Conservation (phyloP, 2,888 invertebrate species). For the Yponomeuta plumbellus region DNA sequence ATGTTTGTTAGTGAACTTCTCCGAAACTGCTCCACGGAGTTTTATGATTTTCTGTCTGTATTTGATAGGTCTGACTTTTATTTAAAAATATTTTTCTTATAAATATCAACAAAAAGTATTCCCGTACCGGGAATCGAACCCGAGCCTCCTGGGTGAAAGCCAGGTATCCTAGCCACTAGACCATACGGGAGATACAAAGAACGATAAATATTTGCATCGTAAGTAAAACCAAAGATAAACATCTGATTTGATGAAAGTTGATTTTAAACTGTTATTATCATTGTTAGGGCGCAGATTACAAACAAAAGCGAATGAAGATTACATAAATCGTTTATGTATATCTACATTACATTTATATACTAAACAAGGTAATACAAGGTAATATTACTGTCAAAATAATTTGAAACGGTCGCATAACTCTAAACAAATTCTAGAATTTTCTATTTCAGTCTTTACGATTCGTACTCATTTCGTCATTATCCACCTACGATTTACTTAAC, state of each 20-base stretch:
- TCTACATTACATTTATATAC: too few species aligned
- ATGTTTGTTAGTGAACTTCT: too few species aligned
- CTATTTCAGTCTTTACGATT: not conserved
- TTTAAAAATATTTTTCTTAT: too few species aligned
- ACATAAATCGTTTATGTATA: too few species aligned
- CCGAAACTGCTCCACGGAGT: too few species aligned
- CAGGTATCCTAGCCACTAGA: constrained; percentile 85
- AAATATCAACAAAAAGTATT: constrained; percentile 33
- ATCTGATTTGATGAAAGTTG: not conserved
- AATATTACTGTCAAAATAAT: not conserved
- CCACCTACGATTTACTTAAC: not conserved
- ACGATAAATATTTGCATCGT: not conserved
- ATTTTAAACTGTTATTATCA: not conserved
- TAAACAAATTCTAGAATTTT: too few species aligned
- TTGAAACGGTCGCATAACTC: too few species aligned
- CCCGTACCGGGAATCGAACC: constrained; percentile 85
- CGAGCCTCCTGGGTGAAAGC: constrained; percentile 85
- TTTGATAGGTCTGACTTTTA: too few species aligned
- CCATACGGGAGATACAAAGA: constrained; percentile 67
- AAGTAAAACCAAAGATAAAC: not conserved
- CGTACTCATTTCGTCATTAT: not conserved
- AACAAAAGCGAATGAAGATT: too few species aligned
- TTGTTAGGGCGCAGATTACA: too few species aligned
- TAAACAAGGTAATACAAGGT: not conserved
- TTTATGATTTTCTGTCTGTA: too few species aligned